These are phyloP conservation scores for Cherax destructor DNA, from an alignment of 1,140 invertebrate genomes.

Conservation along the genomic window DNA sequence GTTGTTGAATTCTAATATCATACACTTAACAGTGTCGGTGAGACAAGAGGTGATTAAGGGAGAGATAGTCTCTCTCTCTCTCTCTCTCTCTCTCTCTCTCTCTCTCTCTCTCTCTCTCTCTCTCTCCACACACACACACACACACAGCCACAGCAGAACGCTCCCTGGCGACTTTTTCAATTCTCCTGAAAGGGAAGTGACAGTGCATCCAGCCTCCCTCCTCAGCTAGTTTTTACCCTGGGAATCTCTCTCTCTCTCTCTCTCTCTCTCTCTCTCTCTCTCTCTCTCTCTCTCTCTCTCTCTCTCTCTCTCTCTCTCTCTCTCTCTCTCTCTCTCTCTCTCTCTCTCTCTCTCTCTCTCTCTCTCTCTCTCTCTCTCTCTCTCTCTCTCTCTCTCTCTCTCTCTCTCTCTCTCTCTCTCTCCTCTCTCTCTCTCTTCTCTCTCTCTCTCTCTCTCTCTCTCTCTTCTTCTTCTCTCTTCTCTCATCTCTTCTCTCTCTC, in stretches of 20 bases:
- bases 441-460: background rate
- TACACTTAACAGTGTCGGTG: too few species aligned
- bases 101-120: too few species aligned
- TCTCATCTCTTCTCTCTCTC: too few species aligned
- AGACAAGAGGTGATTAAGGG: too few species aligned
- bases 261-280: slow-evolving; percentile 15
- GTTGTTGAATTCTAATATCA: too few species aligned
- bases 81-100: background rate
- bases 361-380: too few species aligned
- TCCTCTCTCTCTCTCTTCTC: too few species aligned
- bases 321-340: background rate
- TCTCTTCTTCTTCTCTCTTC: background rate
- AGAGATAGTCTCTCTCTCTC: background rate
- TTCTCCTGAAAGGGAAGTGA: slow-evolving; percentile 30
- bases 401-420: slow-evolving; percentile 14
- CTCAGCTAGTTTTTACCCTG: background rate
- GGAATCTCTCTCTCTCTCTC: background rate
- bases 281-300: too few species aligned
- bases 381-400: background rate
- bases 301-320: background rate
- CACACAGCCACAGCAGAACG: background rate
- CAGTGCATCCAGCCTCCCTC: slow-evolving; percentile 9
- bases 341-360: background rate
- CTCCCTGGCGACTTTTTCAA: slow-evolving; percentile 33
- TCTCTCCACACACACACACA: background rate